These are phyloP conservation scores for Spodoptera litura DNA, from an alignment of 1,140 invertebrate genomes.

Conservation along the genomic window DNA sequence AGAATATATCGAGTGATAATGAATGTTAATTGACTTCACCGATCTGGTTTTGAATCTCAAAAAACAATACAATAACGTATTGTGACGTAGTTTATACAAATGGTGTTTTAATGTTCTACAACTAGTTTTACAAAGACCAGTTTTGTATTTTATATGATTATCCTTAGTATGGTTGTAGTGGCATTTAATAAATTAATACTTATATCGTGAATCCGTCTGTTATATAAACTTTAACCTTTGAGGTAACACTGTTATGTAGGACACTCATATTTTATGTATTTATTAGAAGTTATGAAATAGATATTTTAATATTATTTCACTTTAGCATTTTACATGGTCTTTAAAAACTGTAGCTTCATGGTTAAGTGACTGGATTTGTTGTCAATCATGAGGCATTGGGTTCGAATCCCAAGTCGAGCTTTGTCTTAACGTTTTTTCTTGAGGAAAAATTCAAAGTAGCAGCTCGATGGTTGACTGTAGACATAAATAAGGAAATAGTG, in stretches of 20 bases:
- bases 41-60: conserved; percentile 17
- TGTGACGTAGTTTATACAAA: conserved; percentile 1
- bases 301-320: too few species aligned
- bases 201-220: conserved; percentile 7
- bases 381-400: conserved; percentile 6
- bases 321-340: neutral
- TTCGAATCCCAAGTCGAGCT: conserved; percentile 11
- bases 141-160: neutral
- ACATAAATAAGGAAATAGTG: neutral
- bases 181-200: neutral
- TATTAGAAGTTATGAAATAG: too few species aligned
- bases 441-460: conserved; percentile 35
- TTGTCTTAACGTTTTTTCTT: conserved; percentile 28
- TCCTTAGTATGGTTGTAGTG: neutral
- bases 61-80: neutral
- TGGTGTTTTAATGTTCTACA: neutral
- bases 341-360: neutral
- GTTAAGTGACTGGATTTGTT: neutral
- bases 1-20: neutral
- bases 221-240: neutral
- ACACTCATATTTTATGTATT: too few species aligned
- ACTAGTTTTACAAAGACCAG: neutral
- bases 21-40: conserved; percentile 12
- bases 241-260: neutral
- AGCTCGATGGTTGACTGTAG: conserved; percentile 13